Conservation (phyloP, 2,113 vertebrate genomes). For the Sinocyclocheilus anshuiensis region DNA sequence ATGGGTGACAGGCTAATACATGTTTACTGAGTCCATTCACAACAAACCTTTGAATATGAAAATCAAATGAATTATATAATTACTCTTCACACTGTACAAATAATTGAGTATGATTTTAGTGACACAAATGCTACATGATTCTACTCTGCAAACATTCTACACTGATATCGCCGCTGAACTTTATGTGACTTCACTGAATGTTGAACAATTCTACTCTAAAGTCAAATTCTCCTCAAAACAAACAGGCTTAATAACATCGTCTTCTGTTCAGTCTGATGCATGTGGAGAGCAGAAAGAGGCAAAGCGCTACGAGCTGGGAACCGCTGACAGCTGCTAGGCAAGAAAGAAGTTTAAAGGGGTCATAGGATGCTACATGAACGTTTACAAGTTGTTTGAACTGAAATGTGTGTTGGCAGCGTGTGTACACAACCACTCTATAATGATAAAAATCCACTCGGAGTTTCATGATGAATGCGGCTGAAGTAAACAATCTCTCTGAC, state of each 20-base stretch:
- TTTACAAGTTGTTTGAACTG: too few species aligned
- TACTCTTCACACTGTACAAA: background rate
- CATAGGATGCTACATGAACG: too few species aligned
- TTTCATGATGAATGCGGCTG: too few species aligned
- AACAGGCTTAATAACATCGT: background rate
- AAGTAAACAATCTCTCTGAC: too few species aligned
- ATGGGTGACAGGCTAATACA: background rate
- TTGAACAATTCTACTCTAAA: background rate
- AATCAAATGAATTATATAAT: background rate
- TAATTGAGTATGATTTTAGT: background rate
- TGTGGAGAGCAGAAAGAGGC: constrained; percentile 4
- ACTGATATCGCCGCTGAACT: background rate
- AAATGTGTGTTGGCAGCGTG: too few species aligned
- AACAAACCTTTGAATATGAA: background rate
- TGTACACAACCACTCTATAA: too few species aligned
- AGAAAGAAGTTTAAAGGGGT: too few species aligned
- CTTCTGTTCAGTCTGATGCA: background rate
- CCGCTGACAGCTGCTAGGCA: too few species aligned
- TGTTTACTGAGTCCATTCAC: background rate
- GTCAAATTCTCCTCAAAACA: background rate
- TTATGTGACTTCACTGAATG: background rate
- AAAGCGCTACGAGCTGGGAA: too few species aligned
- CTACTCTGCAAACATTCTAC: background rate
- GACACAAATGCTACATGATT: background rate
- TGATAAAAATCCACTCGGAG: too few species aligned